Evolutionary conservation across 2,113 vertebrate species (phyloP).

Genomic region (Pholis gunnellus): DNA sequence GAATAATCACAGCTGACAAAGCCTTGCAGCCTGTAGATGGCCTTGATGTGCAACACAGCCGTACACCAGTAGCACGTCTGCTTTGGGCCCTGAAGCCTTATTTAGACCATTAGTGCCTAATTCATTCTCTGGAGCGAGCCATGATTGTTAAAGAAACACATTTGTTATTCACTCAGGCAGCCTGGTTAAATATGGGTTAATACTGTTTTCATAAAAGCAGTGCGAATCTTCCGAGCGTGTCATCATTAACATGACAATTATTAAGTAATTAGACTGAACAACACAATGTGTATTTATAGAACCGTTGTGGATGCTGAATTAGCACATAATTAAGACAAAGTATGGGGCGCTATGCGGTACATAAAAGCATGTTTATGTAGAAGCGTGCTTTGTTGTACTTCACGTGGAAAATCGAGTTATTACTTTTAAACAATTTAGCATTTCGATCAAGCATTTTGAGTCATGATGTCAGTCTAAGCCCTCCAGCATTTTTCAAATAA

Average conservation of each 20-base stretch:
- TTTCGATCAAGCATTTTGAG: slow-evolving; percentile 25
- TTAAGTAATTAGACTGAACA: slow-evolving; percentile 29
- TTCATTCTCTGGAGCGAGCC: slow-evolving; percentile 11
- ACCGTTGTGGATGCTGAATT: neutral
- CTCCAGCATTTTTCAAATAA: slow-evolving; percentile 48
- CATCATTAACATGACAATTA: slow-evolving; percentile 41
- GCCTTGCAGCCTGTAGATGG: slow-evolving; percentile 67
- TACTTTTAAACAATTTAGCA: slow-evolving; percentile 39
- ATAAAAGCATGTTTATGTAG: neutral
- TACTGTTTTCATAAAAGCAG: slow-evolving; percentile 26
- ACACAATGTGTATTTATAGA: slow-evolving; percentile 6
- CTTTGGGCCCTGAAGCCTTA: slow-evolving; percentile 18
- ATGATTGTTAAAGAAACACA: slow-evolving; percentile 39
- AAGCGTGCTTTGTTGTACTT: neutral
- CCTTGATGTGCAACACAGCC: slow-evolving; percentile 61
- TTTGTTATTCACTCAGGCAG: slow-evolving; percentile 39
- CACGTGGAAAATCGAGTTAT: slow-evolving; percentile 29
- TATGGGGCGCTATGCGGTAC: neutral
- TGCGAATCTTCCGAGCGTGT: slow-evolving; percentile 27
- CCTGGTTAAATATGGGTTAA: slow-evolving; percentile 42
- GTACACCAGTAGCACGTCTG: slow-evolving; percentile 5
- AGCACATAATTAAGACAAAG: neutral
- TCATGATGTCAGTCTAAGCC: slow-evolving; percentile 45
- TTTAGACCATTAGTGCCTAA: slow-evolving; percentile 51
- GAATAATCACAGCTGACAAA: slow-evolving; percentile 77